Evolutionary conservation across 30 jellyfish, hydroid and myxozoan species (phyloP).

Genomic region (Chironex yamaguchii): DNA sequence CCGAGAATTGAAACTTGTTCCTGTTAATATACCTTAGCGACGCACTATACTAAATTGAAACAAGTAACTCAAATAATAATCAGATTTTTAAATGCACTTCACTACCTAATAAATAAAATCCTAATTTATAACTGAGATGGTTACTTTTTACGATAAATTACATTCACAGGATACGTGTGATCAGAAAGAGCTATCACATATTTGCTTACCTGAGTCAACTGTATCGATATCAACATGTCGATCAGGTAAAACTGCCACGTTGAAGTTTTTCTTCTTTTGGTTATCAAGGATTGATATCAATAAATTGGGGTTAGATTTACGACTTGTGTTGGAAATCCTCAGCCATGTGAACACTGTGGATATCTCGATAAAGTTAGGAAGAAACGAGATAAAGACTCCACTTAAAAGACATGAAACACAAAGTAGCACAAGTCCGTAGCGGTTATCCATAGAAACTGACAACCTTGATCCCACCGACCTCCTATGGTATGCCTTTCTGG

Average conservation of each 20-base stretch:
- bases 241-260: background rate
- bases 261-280: background rate
- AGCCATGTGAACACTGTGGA: background rate
- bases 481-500: too few species aligned
- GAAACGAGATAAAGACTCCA: background rate
- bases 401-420: background rate
- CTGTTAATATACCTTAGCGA: too few species aligned
- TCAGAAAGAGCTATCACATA: too few species aligned
- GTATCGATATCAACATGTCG: background rate
- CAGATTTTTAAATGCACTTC: too few species aligned
- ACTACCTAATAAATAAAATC: too few species aligned
- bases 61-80: too few species aligned
- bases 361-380: background rate
- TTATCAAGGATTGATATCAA: background rate
- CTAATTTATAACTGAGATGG: too few species aligned
- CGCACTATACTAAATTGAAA: too few species aligned
- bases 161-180: too few species aligned
- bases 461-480: too few species aligned
- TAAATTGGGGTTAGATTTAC: background rate
- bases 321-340: background rate
- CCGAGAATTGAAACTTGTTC: too few species aligned
- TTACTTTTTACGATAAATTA: too few species aligned
- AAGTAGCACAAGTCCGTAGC: background rate
- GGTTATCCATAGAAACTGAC: background rate
- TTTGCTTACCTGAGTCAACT: background rate